Conservation (phyloP, 2,113 vertebrate genomes). For the Anoplopoma fimbria region DNA sequence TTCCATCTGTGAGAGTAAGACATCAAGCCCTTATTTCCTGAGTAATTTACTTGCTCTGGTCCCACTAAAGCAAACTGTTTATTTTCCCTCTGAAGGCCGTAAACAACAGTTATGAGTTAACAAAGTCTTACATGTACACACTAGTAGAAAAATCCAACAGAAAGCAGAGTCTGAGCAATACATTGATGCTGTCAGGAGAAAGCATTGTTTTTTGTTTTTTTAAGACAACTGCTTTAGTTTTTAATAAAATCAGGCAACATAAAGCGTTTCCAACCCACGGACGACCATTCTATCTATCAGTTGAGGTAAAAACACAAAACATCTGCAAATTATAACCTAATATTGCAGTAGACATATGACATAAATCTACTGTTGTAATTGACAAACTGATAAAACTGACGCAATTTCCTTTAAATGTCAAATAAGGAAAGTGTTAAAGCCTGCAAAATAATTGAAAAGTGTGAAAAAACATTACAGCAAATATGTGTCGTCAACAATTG, state of each 20-base stretch:
- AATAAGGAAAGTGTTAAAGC: background rate
- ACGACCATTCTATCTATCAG: background rate
- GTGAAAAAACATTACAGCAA: background rate
- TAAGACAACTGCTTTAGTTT: background rate
- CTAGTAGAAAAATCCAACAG: background rate
- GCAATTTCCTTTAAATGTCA: background rate
- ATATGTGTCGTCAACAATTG: background rate
- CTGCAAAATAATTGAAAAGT: background rate
- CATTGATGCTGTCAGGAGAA: background rate
- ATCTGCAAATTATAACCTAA: no score
- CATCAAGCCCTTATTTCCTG: conserved; percentile 24
- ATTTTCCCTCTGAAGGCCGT: conserved; percentile 20
- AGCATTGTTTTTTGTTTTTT: background rate
- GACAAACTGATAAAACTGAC: background rate
- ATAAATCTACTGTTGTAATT: no score
- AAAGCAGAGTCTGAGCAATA: background rate
- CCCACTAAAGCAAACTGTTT: conserved; percentile 19
- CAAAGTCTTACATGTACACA: background rate
- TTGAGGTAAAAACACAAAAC: background rate
- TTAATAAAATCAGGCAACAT: background rate
- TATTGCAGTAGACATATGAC: background rate
- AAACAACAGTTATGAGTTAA: background rate
- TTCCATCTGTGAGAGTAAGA: conserved; percentile 2
- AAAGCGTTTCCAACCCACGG: background rate
- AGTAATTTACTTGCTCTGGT: conserved; percentile 35